Base-by-base conservation (phyloP, 2,888 invertebrate species). In the Drosophila pseudotakahashii region DNA sequence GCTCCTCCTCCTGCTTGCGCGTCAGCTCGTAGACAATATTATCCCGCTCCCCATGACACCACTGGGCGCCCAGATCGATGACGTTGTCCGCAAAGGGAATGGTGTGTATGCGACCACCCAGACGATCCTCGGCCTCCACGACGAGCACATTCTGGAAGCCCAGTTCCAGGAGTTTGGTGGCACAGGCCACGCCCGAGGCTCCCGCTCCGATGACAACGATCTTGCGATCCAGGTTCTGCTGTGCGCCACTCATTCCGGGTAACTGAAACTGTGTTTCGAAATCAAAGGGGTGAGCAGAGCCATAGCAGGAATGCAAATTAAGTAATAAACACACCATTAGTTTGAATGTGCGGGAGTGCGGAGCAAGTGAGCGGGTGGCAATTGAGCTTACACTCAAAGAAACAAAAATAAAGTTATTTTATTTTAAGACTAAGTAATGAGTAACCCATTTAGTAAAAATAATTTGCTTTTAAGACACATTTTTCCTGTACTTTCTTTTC, bases 61-160 rank as follows among this genome's bases (percentile, higher is more conserved):
- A 92, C 68, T 92, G 92, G 1, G 92, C 92, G 0, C 92, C 92
- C 44, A 90, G 67, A 76, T 92, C 92, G 7, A 92, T 90, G 9
- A 93, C 91, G 72, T 93, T 93, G 1, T 93, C 93, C 1, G 93
- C 94, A 74, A 93, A 94, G 2, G 92, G 91, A 13, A 93, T 92
- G 0, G 94, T 93, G 50, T 92, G 84, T 68, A 95, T 93, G 61
- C 95, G 92, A 0, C 95, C 95, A 0, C 95, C 95, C 51, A 95
- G 93, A 16, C 95, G 93, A 57, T 93, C 91, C 73, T 94, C 94
- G 0, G 94, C 94, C 89, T 95, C 95, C 37, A 95, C 84, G 0
- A 95, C 92, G 23, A 94, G 81, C 4, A 95, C 93, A 79, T 93
- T 91, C 45, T 90, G 89, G 59, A 93, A 90, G 19, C 93, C 93